Evolutionary conservation across 2,113 vertebrate species (phyloP).

Genomic region (Lycaon pictus): DNA sequence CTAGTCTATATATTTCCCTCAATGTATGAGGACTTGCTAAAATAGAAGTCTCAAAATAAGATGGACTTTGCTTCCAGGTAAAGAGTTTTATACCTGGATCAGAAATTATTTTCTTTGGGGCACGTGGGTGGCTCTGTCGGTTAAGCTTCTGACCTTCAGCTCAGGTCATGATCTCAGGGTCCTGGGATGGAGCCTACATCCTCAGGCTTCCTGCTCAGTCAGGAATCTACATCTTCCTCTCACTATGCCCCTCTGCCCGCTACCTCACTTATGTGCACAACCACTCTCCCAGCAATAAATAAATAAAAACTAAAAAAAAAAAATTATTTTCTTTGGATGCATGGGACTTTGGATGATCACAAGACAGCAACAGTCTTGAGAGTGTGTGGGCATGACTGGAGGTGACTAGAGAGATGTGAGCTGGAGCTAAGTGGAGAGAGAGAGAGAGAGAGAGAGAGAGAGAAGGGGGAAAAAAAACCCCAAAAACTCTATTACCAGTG

Average conservation of each 20-base stretch:
- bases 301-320: background rate
- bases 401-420: background rate
- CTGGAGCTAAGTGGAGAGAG: background rate
- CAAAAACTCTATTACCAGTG: background rate
- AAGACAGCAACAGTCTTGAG: background rate
- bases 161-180: background rate
- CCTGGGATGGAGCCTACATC: background rate
- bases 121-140: background rate
- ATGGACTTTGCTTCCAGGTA: background rate
- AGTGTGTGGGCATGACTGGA: background rate
- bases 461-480: too few species aligned
- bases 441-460: background rate
- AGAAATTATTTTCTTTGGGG: constrained; percentile 31
- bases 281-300: background rate
- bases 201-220: background rate
- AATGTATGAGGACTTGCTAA: background rate
- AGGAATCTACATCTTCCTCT: background rate
- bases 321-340: background rate
- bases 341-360: background rate
- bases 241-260: background rate
- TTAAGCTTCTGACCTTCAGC: background rate
- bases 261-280: background rate
- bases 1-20: background rate
- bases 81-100: background rate
- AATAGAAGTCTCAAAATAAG: background rate